These are phyloP conservation scores for Deilephila porcellus DNA, from an alignment of 2,888 invertebrate species.

Conservation along the genomic window DNA sequence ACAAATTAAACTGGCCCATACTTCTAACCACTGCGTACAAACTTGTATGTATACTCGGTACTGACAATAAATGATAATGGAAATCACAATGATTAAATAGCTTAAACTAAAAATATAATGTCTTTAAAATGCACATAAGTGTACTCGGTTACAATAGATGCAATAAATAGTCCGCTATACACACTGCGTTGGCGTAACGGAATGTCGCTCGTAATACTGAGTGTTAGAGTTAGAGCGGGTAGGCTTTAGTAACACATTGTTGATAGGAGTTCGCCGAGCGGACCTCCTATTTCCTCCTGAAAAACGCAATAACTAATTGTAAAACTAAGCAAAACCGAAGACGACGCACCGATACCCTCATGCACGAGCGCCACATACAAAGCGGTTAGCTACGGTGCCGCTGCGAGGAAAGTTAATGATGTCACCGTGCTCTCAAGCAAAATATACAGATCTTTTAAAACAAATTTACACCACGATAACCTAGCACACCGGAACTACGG, in stretches of 20 bases:
- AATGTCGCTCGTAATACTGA: conserved; percentile 68
- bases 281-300: conserved; percentile 88
- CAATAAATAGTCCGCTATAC: conserved; percentile 38
- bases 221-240: conserved; percentile 57
- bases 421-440: conserved; percentile 67
- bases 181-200: conserved; percentile 50
- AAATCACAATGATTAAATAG: conserved; percentile 43
- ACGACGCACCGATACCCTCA: conserved; percentile 61
- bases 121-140: conserved; percentile 66
- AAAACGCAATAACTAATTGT: conserved; percentile 80
- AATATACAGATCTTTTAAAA: conserved; percentile 81
- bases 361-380: conserved; percentile 59
- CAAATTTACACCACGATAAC: conserved; percentile 65
- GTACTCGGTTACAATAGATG: conserved; percentile 50
- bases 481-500: conserved; percentile 42
- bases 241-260: conserved; percentile 85
- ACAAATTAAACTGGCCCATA: conserved; percentile 77
- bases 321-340: conserved; percentile 57
- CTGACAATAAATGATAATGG: conserved; percentile 32
- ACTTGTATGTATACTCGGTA: conserved; percentile 65
- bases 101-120: conserved; percentile 58
- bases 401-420: conserved; percentile 67
- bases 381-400: conserved; percentile 77
- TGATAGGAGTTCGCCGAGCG: conserved; percentile 87
- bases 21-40: conserved; percentile 58